Evolutionary conservation across 2,888 invertebrate species (phyloP).

Genomic region (Geotrupes spiniger): DNA sequence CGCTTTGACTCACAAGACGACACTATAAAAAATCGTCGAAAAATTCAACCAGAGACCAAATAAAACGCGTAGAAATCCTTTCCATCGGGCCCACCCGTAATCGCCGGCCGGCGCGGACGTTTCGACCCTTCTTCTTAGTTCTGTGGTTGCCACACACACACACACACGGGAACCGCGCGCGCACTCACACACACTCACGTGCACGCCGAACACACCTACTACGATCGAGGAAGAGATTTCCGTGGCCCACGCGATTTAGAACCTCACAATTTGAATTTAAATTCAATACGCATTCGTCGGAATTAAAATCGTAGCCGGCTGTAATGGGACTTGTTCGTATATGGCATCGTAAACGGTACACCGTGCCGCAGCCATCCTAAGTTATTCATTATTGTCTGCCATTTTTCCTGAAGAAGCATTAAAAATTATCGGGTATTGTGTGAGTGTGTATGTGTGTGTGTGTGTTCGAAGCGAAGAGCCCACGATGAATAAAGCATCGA

Average conservation of each 20-base stretch:
- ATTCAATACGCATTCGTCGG: conserved; percentile 23
- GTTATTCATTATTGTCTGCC: conserved; percentile 20
- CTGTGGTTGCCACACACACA: conserved; percentile 21
- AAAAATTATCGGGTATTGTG: conserved; percentile 11
- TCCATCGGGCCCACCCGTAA: too few relatives aligned
- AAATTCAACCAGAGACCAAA: too few relatives aligned
- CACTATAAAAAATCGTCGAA: too few relatives aligned
- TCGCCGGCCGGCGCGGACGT: too few relatives aligned
- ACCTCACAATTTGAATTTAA: conserved; percentile 30
- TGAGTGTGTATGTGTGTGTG: too few relatives aligned
- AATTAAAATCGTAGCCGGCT: conserved; percentile 17
- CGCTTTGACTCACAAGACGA: too few relatives aligned
- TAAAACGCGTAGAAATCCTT: too few relatives aligned
- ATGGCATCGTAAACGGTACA: conserved; percentile 14
- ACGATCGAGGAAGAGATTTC: conserved; percentile 32
- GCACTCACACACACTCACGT: conserved; percentile 27
- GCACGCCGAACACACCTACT: conserved; percentile 30
- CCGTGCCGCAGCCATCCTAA: conserved; percentile 6
- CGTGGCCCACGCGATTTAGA: conserved; percentile 32
- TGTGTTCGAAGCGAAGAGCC: too few relatives aligned
- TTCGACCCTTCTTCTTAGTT: neutral
- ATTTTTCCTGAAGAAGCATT: conserved; percentile 12
- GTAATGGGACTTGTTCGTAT: conserved; percentile 21
- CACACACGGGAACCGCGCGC: conserved; percentile 25
- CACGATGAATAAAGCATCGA: too few relatives aligned